phyloP scores from a whole-genome alignment of 2,797 vertebrate species.

The Odontamblyopus rebecca region DNA sequence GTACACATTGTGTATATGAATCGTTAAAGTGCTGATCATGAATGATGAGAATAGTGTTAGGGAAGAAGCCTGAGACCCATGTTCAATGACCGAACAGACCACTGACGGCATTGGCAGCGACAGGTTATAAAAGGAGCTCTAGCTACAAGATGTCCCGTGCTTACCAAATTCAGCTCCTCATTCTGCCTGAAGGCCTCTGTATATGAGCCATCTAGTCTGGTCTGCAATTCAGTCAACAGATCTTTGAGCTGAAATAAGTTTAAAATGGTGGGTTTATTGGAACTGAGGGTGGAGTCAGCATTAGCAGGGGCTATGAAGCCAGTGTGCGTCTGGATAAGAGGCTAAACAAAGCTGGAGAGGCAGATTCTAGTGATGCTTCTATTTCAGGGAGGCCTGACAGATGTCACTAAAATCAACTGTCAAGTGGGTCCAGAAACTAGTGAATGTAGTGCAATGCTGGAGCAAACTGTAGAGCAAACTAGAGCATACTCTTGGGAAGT shows the following conservation, averaged over 20 bases:
- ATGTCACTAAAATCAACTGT: neutral
- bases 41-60: conserved; percentile 39
- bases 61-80: conserved; percentile 33
- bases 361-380: neutral
- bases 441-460: neutral
- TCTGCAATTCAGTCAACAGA: conserved; percentile 99
- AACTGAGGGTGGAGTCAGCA: conserved; percentile 33
- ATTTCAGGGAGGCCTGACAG: neutral
- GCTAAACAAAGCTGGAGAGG: neutral
- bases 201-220: conserved; percentile 98
- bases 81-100: conserved; percentile 13
- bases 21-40: conserved; percentile 21
- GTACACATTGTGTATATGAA: neutral
- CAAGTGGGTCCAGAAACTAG: neutral
- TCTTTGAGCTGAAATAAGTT: conserved; percentile 99
- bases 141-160: conserved; percentile 62
- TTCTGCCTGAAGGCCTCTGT: conserved; percentile 98
- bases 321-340: conserved; percentile 18
- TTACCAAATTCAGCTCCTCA: conserved; percentile 99
- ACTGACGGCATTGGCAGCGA: conserved; percentile 21
- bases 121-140: conserved; percentile 44
- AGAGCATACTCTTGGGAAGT: neutral
- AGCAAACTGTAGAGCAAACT: neutral
- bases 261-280: conserved; percentile 76
- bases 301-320: conserved; percentile 22